Percentiles rank a stretch among this genome's conserved stretches.
phyloP scores from a whole-genome alignment of 2,888 invertebrate genomes.

The Aricia artaxerxes region DNA sequence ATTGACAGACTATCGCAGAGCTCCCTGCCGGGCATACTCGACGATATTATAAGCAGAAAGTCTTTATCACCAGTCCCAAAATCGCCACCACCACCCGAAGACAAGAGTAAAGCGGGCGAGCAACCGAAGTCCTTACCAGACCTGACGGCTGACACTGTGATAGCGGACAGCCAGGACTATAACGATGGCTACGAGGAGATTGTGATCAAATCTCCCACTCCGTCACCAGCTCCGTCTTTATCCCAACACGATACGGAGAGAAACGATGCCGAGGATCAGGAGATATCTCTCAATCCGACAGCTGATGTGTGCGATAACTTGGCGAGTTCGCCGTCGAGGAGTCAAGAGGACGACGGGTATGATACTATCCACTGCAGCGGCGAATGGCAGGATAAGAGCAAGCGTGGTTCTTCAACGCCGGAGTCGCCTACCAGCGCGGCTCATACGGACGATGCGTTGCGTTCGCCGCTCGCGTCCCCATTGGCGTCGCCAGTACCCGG shows the following conservation, averaged over 20 bases:
- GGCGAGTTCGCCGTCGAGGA: conserved; percentile 50
- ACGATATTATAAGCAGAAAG: conserved; percentile 40
- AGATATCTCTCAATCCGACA: conserved; percentile 49
- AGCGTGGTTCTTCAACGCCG: conserved; percentile 69
- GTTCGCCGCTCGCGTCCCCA: conserved; percentile 65
- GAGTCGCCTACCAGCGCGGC: conserved; percentile 57
- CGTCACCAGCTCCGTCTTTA: conserved; percentile 47
- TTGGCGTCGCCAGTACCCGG: conserved; percentile 66
- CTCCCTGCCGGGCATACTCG: conserved; percentile 35
- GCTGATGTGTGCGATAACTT: conserved; percentile 55
- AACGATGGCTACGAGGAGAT: conserved; percentile 38
- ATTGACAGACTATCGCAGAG: conserved; percentile 52
- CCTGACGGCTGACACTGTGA: conserved; percentile 34
- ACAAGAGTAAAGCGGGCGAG: conserved; percentile 40
- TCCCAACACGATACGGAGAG: conserved; percentile 50
- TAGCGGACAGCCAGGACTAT: conserved; percentile 24
- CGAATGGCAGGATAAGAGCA: conserved; percentile 65
- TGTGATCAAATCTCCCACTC: conserved; percentile 44
- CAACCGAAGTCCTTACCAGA: conserved; percentile 36
- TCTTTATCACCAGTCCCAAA: conserved; percentile 51
- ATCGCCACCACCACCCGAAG: conserved; percentile 56
- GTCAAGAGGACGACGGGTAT: conserved; percentile 57
- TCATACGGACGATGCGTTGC: conserved; percentile 53
- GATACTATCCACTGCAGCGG: conserved; percentile 61
- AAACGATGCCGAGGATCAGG: conserved; percentile 46